Percentiles rank a stretch among this genome's conserved stretches.
phyloP scores from a whole-genome alignment of 2,113 vertebrate species.

The Trematocara variabile region DNA sequence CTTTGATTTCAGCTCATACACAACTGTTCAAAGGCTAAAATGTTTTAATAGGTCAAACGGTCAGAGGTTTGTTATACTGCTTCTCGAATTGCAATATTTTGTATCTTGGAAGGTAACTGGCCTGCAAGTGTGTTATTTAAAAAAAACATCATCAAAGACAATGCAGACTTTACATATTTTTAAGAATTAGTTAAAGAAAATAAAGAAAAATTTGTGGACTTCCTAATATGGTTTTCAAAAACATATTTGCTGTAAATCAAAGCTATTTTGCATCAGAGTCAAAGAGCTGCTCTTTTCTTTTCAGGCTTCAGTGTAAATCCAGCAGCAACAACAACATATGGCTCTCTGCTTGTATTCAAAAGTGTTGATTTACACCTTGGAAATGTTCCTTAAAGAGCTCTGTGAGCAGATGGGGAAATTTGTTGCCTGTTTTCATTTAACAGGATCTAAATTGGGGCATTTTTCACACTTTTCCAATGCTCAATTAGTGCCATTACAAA shows the following conservation, averaged over 20 bases:
- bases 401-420: background rate
- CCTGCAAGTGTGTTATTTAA: background rate
- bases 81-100: background rate
- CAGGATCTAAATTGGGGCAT: background rate
- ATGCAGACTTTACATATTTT: background rate
- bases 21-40: conserved; percentile 10
- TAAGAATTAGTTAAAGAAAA: background rate
- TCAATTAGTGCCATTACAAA: conserved; percentile 10
- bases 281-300: background rate
- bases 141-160: background rate
- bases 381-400: background rate
- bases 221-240: background rate
- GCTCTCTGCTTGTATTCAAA: conserved; percentile 6
- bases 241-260: background rate
- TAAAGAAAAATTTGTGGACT: background rate
- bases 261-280: background rate
- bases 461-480: background rate
- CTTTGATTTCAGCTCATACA: conserved; percentile 32
- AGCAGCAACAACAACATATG: background rate
- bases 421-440: background rate
- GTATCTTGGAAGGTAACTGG: background rate
- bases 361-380: conserved; percentile 8
- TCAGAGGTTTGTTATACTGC: background rate
- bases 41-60: conserved; percentile 8
- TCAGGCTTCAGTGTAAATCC: background rate